These are phyloP conservation scores for Ochropleura plecta DNA, from an alignment of 2,888 invertebrate genomes.

Conservation along the genomic window DNA sequence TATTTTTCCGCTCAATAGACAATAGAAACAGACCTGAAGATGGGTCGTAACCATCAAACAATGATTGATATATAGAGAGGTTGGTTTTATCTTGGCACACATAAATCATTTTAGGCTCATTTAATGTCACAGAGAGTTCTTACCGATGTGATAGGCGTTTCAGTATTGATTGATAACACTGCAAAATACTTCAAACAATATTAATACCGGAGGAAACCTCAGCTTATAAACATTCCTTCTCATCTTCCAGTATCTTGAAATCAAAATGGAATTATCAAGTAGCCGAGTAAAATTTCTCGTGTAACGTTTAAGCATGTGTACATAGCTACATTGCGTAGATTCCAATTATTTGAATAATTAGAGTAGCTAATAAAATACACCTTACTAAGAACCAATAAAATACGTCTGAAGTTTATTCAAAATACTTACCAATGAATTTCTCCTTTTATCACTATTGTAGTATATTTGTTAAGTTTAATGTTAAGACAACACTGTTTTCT, in stretches of 20 bases:
- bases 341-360: neutral
- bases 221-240: slow-evolving; percentile 9
- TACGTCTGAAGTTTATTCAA: neutral
- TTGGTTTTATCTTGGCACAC: slow-evolving; percentile 71
- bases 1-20: slow-evolving; percentile 61
- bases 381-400: neutral
- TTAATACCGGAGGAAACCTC: slow-evolving; percentile 3
- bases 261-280: slow-evolving; percentile 10
- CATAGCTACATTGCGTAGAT: neutral
- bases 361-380: neutral
- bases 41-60: slow-evolving; percentile 50
- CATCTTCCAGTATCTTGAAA: slow-evolving; percentile 10
- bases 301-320: neutral
- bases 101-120: slow-evolving; percentile 77
- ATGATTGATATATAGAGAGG: slow-evolving; percentile 72
- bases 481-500: too few relatives aligned
- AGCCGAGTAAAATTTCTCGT: neutral
- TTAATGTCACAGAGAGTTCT: slow-evolving; percentile 70
- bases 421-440: neutral
- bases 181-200: slow-evolving; percentile 43
- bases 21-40: slow-evolving; percentile 59
- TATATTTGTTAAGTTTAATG: too few relatives aligned
- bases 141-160: slow-evolving; percentile 71
- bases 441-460: neutral
- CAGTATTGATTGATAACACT: slow-evolving; percentile 71